phyloP scores from a whole-genome alignment of 2,888 invertebrate species.

The Ophion costatus region DNA sequence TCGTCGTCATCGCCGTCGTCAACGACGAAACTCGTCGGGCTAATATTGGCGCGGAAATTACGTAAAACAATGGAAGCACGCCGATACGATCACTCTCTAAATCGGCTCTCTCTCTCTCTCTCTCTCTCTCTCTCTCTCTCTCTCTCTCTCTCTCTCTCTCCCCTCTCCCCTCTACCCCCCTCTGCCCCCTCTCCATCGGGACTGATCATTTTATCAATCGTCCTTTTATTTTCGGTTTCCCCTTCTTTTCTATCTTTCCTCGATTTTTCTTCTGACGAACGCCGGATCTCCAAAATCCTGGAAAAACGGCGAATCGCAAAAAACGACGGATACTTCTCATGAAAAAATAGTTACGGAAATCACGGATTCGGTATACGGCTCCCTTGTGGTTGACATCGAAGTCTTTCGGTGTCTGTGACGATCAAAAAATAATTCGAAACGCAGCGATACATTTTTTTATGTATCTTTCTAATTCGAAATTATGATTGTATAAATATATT shows the following conservation, averaged over 20 bases:
- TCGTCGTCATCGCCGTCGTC: slow-evolving; percentile 70
- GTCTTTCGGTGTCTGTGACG: no score
- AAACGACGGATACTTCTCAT: no score
- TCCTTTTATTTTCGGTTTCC: slow-evolving; percentile 22
- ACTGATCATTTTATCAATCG: slow-evolving; percentile 60
- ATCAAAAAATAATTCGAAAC: no score
- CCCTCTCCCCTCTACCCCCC: slow-evolving; percentile 16
- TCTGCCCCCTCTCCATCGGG: slow-evolving; percentile 36
- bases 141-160: no score
- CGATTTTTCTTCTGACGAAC: neutral
- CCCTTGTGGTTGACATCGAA: no score
- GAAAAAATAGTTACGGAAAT: no score
- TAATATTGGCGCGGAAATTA: slow-evolving; percentile 83
- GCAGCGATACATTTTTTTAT: no score
- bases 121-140: slow-evolving; percentile 35
- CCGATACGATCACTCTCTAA: slow-evolving; percentile 73
- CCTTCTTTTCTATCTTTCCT: slow-evolving; percentile 10
- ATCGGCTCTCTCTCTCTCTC: slow-evolving; percentile 67
- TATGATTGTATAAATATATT: no score
- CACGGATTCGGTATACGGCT: no score
- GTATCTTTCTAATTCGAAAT: no score
- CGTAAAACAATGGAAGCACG: slow-evolving; percentile 81
- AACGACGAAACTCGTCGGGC: slow-evolving; percentile 79
- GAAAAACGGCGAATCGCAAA: neutral
- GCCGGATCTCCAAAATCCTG: neutral